Conservation (phyloP, 1,140 invertebrate genomes). For the Drosophila orosa region DNA sequence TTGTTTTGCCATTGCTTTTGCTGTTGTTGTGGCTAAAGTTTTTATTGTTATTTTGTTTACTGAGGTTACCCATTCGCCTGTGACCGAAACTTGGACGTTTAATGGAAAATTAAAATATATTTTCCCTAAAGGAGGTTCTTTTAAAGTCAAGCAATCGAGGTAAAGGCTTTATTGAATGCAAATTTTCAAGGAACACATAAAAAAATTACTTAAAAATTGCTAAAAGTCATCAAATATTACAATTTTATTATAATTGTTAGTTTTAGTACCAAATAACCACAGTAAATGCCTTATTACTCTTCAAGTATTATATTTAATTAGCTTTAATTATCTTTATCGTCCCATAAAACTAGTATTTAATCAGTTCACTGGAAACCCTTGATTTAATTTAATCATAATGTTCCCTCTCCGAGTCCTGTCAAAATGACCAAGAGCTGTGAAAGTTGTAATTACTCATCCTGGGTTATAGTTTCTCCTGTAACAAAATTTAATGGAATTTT, state of each 20-base stretch:
- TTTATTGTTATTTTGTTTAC: conserved; percentile 45
- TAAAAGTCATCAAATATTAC: background rate
- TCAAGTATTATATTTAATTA: background rate
- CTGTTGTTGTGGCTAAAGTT: conserved; percentile 38
- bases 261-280: background rate
- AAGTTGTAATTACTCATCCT: conserved; percentile 37
- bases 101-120: conserved; percentile 56
- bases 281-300: background rate
- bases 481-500: conserved; percentile 54
- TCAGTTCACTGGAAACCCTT: background rate
- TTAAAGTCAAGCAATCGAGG: too few relatives aligned
- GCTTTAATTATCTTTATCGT: background rate
- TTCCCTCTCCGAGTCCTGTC: background rate
- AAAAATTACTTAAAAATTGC: background rate
- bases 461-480: conserved; percentile 11
- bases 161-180: background rate
- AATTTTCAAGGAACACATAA: too few relatives aligned
- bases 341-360: too few relatives aligned
- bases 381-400: background rate
- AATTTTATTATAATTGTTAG: background rate
- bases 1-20: conserved; percentile 33
- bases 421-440: background rate
- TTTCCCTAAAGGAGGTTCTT: conserved; percentile 21
- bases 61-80: conserved; percentile 30
- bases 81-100: conserved; percentile 39